A percentile compares a stretch with the other conserved stretches of the same genome.
Evolutionary conservation across 2,797 vertebrate species (phyloP).

Genomic region (Alfaro cultratus): DNA sequence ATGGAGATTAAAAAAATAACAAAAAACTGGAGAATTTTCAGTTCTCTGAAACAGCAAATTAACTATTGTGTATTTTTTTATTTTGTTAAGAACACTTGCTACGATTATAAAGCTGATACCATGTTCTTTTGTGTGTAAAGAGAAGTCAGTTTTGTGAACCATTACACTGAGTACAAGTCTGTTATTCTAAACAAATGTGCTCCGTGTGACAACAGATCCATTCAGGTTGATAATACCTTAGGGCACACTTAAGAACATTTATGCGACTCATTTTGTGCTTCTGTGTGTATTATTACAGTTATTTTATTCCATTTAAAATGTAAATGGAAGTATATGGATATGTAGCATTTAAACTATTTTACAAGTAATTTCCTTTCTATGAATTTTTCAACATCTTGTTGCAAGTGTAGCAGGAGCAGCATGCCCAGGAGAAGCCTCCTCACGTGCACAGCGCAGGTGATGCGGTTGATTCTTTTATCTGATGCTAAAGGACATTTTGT

Average conservation of each 20-base stretch:
- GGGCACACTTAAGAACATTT: not conserved
- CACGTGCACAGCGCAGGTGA: not conserved
- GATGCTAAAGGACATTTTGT: constrained; percentile 49
- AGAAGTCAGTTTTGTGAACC: not conserved
- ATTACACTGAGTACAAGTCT: not conserved
- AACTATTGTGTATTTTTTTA: not conserved
- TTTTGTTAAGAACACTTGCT: not conserved
- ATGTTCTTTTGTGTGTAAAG: not conserved
- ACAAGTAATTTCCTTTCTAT: constrained; percentile 7
- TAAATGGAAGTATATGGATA: not conserved
- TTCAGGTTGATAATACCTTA: not conserved
- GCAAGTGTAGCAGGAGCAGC: not conserved
- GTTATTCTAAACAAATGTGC: not conserved
- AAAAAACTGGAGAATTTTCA: not conserved
- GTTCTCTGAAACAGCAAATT: not conserved
- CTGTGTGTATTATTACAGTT: not conserved
- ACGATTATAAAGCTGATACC: not conserved
- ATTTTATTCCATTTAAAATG: not conserved
- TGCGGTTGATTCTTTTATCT: constrained; percentile 3
- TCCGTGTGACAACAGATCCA: not conserved
- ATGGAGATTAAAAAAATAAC: not conserved
- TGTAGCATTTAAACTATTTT: not conserved
- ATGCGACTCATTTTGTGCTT: not conserved
- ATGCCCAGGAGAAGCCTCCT: not conserved
- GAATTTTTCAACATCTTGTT: not conserved